Base-by-base conservation (phyloP, 1,140 invertebrate genomes). In the Leptopilina clavipes region DNA sequence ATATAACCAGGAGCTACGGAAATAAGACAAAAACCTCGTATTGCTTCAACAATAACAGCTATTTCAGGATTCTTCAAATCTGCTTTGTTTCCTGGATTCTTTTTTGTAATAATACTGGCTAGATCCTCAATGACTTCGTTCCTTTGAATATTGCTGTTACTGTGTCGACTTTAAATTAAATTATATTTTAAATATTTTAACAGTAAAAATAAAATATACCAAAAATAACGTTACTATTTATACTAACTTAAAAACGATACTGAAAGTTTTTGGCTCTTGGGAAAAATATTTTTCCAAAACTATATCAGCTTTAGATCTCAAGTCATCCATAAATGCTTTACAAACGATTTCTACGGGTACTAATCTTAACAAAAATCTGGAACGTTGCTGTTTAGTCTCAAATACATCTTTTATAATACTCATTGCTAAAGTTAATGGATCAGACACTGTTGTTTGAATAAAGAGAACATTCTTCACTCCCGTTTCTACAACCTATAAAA, bases 391-490 rank as follows among this genome's bases (percentile, higher is more conserved):
- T 84, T 94, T 93, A 1, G 93, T 95, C 25, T 90, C 85, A 54
- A 91, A 87, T 72, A 97, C 91, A 86, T 97, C 94, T 82, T 94
- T 91, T 18, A 97, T 89, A 79, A 98, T 96, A 75, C 91, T 89
- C 40, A 92, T 88, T 0, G 93, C 94, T 10, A 98, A 78, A 76
- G 93, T 89, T 76, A 94, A 92, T 25, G 96, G 96, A 91, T 96
- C 92, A 45, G 93, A 90, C 71, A 97, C 84, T 19, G 93, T 94
- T 7, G 94, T 95, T 84, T 93, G 93, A 74, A 98, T 97, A 87
- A 98, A 98, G 73, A 97, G 88, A 79, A 95, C 93, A 88, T 97
- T 97, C 70, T 94, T 95, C 0, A 94, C 94, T 74, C 94, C 94
- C 8, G 95, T 96, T 65, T 95, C 93, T 17, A 96, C 92, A 70